A percentile compares a stretch with the other conserved stretches of the same genome.
These are phyloP conservation scores for Anas acuta DNA, from an alignment of 2,797 vertebrate genomes.

Conservation along the genomic window DNA sequence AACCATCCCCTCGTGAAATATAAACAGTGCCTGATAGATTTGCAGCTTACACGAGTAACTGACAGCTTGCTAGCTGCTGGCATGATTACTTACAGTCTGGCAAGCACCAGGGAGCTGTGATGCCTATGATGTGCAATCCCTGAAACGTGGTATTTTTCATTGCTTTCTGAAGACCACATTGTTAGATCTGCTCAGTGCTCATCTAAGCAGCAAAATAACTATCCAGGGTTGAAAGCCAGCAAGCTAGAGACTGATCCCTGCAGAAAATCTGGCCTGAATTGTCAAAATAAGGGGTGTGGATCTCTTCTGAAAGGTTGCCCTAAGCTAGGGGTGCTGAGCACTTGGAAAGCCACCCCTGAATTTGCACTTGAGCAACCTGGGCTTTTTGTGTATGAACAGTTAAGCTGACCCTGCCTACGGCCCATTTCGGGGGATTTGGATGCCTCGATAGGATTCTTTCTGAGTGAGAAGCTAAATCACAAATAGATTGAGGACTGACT, in stretches of 20 bases:
- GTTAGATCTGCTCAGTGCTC: background rate
- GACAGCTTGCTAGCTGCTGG: conserved; percentile 63
- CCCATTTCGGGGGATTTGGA: background rate
- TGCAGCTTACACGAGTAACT: conserved; percentile 36
- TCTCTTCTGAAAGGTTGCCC: background rate
- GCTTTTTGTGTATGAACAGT: background rate
- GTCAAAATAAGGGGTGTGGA: background rate
- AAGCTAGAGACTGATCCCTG: background rate
- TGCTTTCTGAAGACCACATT: background rate
- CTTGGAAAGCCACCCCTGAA: background rate
- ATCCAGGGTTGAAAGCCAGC: background rate
- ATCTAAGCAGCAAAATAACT: conserved; percentile 13
- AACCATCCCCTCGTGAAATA: conserved; percentile 5
- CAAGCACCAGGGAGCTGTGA: background rate
- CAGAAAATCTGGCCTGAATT: background rate
- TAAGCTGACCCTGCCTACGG: background rate
- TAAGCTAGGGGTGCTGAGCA: background rate
- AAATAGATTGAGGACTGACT: conserved; percentile 38
- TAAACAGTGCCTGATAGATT: conserved; percentile 54
- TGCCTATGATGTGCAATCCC: background rate
- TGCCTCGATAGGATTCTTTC: conserved; percentile 29
- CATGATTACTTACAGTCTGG: conserved; percentile 53
- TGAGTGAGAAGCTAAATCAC: conserved; percentile 40
- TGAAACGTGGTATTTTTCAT: background rate
- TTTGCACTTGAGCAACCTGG: background rate